Evolutionary conservation across 2,797 vertebrate genomes (phyloP).

Genomic region (Tenualosa ilisha): DNA sequence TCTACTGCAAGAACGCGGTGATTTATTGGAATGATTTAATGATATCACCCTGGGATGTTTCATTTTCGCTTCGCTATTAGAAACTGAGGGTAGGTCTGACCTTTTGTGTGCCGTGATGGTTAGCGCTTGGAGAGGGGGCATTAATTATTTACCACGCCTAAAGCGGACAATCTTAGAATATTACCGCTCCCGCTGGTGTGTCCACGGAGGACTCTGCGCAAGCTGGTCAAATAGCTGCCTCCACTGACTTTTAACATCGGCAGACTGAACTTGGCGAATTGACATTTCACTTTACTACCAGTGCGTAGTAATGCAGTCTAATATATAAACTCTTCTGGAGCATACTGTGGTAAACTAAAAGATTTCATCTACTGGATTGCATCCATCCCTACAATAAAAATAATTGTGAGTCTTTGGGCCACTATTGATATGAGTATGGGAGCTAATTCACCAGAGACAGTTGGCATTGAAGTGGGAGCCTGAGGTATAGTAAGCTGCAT

Average conservation of each 20-base stretch:
- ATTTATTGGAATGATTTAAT: slow-evolving; percentile 32
- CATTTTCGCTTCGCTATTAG: slow-evolving; percentile 36
- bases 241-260: neutral
- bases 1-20: neutral
- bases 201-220: neutral
- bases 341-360: neutral
- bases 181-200: slow-evolving; percentile 45
- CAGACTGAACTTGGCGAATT: neutral
- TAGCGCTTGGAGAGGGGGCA: slow-evolving; percentile 57
- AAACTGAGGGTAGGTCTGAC: slow-evolving; percentile 61
- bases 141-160: slow-evolving; percentile 71
- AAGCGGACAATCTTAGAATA: slow-evolving; percentile 61
- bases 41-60: slow-evolving; percentile 34
- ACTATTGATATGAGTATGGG: slow-evolving; percentile 1
- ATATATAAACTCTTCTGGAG: neutral
- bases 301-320: neutral
- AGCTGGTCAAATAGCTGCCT: neutral
- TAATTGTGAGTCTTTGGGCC: neutral
- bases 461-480: neutral
- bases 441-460: neutral
- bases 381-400: neutral
- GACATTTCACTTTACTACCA: neutral
- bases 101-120: slow-evolving; percentile 52
- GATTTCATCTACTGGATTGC: neutral
- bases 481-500: neutral